Conservation (phyloP, 2,113 vertebrate species). For the Theristicus caerulescens region DNA sequence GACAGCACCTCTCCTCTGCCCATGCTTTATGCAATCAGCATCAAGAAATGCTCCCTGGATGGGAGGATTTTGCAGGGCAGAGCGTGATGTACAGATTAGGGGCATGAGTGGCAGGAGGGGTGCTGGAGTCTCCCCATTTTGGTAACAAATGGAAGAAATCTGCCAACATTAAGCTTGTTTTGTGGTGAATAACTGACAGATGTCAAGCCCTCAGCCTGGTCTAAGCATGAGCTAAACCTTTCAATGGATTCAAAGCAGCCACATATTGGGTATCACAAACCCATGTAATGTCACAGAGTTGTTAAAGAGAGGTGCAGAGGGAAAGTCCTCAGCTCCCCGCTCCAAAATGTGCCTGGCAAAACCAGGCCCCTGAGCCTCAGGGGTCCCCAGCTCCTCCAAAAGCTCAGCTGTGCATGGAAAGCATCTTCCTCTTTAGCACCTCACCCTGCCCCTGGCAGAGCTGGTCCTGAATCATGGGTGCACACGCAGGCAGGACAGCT, state of each 20-base stretch:
- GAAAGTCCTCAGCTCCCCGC: not conserved
- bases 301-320: not conserved
- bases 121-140: not conserved
- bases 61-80: not conserved
- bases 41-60: not conserved
- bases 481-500: too few species aligned
- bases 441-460: not conserved
- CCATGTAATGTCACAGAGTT: not conserved
- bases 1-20: not conserved
- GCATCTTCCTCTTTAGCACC: not conserved
- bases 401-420: not conserved
- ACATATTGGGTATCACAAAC: rapidly evolving
- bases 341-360: not conserved
- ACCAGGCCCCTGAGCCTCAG: too few species aligned
- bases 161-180: not conserved
- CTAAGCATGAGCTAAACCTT: not conserved
- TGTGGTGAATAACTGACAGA: not conserved
- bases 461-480: rapidly evolving
- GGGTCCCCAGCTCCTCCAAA: too few species aligned
- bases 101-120: not conserved
- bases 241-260: not conserved
- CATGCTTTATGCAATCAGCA: not conserved
- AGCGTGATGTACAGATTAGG: not conserved
- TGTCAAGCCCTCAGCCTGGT: not conserved
- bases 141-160: not conserved